Percentiles rank a stretch among this genome's conserved stretches.
Evolutionary conservation across 2,888 invertebrate species (phyloP).

Genomic region (Meiosimyza platycephala): DNA sequence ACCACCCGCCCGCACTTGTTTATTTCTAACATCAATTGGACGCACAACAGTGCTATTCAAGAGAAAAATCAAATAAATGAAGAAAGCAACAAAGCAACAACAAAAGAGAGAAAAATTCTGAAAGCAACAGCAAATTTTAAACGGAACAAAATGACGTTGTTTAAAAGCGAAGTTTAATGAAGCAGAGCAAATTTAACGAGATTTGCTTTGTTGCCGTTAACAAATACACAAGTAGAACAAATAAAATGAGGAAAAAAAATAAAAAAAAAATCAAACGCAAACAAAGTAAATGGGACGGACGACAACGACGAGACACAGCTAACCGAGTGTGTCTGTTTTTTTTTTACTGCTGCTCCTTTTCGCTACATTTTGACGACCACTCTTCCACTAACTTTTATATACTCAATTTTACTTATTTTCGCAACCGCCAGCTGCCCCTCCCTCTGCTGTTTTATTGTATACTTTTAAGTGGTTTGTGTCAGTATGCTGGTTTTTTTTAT

Average conservation of each 20-base stretch:
- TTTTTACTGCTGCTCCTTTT: neutral
- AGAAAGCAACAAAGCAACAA: neutral
- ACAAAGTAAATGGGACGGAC: no score
- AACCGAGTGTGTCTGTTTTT: neutral
- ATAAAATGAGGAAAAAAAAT: no score
- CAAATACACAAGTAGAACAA: neutral
- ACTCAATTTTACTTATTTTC: no score
- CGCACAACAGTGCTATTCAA: neutral
- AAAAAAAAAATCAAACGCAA: no score
- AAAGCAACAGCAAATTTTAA: neutral
- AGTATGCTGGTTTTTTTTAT: no score
- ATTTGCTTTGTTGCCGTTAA: slow-evolving; percentile 25
- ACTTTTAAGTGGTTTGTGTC: no score
- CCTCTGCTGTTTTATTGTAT: no score
- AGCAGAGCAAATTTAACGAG: slow-evolving; percentile 27
- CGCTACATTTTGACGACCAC: neutral
- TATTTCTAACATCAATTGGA: neutral
- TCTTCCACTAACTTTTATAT: no score
- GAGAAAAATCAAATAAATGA: neutral
- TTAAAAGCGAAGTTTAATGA: slow-evolving; percentile 22
- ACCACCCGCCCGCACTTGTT: neutral
- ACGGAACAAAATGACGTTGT: slow-evolving; percentile 15
- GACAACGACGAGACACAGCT: no score
- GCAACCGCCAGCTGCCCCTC: no score
- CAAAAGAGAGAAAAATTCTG: neutral